These are phyloP conservation scores for Rhabdomys pumilio DNA, from an alignment of 2,797 vertebrate genomes.

Conservation along the genomic window DNA sequence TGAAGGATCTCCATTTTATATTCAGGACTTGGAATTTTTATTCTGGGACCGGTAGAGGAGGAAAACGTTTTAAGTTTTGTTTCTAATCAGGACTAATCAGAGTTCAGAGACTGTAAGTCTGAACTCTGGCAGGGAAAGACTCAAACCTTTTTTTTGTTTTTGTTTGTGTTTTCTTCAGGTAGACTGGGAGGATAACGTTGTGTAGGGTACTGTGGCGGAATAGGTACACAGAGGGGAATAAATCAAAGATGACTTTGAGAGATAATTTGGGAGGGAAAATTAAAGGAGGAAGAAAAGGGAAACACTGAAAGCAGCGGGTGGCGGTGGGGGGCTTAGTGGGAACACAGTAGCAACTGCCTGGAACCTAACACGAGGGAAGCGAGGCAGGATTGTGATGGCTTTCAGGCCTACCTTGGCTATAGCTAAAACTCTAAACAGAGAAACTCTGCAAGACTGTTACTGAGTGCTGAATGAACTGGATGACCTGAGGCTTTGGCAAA, in stretches of 20 bases:
- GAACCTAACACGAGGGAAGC: not conserved
- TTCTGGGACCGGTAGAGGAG: too few relatives aligned
- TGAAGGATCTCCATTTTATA: not conserved
- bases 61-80: too few relatives aligned
- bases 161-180: too few relatives aligned
- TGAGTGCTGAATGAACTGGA: too few relatives aligned
- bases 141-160: not conserved
- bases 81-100: too few relatives aligned
- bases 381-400: not conserved
- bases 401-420: not conserved
- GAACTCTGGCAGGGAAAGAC: not conserved
- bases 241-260: too few relatives aligned
- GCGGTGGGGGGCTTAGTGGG: not conserved
- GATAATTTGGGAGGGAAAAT: not conserved
- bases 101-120: not conserved
- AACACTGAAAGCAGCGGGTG: not conserved
- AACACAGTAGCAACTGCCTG: not conserved
- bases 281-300: not conserved
- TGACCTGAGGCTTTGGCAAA: not conserved
- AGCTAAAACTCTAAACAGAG: not conserved
- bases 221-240: too few relatives aligned
- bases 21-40: conserved; percentile 1
- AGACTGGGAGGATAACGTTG: too few relatives aligned
- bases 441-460: not conserved
- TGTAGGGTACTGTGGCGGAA: too few relatives aligned